A percentile compares a stretch with the other conserved stretches of the same genome.
phyloP scores from a whole-genome alignment of 92 coral and sea anemone species.

The Hydrozoanthus gracilis region DNA sequence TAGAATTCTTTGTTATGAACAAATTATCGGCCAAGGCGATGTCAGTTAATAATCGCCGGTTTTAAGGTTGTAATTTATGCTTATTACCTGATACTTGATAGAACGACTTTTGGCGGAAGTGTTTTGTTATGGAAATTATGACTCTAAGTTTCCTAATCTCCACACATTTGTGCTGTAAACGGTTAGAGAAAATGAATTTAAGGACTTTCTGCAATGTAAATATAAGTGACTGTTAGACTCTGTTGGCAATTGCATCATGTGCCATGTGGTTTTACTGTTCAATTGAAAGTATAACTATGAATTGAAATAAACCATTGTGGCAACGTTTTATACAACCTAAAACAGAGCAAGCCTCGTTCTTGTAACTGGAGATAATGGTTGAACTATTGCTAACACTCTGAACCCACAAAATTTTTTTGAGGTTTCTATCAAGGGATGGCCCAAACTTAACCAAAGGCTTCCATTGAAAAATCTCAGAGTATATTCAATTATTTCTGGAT shows the following conservation, averaged over 20 bases:
- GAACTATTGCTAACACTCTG: too few relatives aligned
- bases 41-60: not conserved
- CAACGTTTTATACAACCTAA: too few relatives aligned
- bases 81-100: not conserved
- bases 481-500: too few relatives aligned
- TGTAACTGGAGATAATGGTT: not conserved
- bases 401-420: too few relatives aligned
- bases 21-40: not conserved
- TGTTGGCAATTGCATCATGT: not conserved
- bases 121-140: not conserved
- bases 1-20: not conserved
- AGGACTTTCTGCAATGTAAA: conserved; percentile 7
- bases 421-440: too few relatives aligned
- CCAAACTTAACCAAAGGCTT: too few relatives aligned
- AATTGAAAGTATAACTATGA: not conserved
- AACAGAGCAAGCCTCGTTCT: not conserved
- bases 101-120: conserved; percentile 19
- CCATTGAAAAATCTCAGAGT: too few relatives aligned
- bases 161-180: conserved; percentile 13
- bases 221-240: not conserved
- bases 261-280: not conserved
- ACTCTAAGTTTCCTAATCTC: not conserved
- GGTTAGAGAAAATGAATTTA: not conserved
- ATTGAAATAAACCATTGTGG: not conserved
- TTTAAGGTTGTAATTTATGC: conserved; percentile 10